phyloP scores from a whole-genome alignment of 2,888 invertebrate genomes.

The Rhaphigaster nebulosa region DNA sequence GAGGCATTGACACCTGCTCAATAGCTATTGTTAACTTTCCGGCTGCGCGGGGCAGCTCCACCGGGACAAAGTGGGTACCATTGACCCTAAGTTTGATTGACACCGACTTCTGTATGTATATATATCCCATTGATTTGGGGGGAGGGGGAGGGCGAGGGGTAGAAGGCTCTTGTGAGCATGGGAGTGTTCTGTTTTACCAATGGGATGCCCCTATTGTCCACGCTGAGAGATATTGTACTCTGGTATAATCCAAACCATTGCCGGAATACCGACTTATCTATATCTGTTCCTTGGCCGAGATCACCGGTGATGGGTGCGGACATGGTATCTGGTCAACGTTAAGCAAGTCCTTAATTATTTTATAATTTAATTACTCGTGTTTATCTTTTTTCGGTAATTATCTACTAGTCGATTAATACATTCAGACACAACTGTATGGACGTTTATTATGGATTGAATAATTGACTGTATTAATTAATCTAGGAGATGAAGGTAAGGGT shows the following conservation, averaged over 20 bases:
- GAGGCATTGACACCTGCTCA: neutral
- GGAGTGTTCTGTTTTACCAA: neutral
- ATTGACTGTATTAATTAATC: no score
- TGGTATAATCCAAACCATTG: neutral
- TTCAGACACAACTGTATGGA: no score
- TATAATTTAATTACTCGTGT: no score
- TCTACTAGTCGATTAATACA: no score
- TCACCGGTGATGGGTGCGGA: neutral
- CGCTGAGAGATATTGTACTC: neutral
- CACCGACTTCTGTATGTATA: neutral
- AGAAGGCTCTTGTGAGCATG: neutral
- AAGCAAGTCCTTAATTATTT: no score
- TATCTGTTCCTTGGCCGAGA: neutral
- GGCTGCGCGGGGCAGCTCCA: neutral
- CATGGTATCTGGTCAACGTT: neutral
- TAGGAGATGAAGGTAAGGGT: no score
- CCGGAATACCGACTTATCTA: neutral
- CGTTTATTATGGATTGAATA: no score
- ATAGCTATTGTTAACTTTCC: constrained; percentile 20
- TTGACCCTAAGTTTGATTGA: constrained; percentile 30
- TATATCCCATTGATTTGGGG: neutral
- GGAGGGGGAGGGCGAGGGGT: no score
- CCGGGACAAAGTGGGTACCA: neutral
- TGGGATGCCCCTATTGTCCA: neutral
- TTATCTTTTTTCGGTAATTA: no score